These are phyloP conservation scores for Drosophila dunni DNA, from an alignment of 1,140 invertebrate species.

Conservation along the genomic window DNA sequence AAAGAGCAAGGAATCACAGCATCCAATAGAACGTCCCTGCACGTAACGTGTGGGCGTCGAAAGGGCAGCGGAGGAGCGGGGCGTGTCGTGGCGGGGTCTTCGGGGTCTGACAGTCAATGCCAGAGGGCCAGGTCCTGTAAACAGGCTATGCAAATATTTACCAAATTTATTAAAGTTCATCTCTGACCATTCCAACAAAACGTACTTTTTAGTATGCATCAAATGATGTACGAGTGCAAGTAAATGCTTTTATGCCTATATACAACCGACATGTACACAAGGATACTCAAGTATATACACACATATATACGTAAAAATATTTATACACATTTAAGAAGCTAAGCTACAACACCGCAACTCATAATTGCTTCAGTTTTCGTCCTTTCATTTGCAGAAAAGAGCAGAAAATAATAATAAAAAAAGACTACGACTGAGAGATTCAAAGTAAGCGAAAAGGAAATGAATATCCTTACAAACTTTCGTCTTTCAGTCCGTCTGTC, in stretches of 20 bases:
- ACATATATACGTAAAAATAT: background rate
- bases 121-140: slow-evolving; percentile 53
- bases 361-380: slow-evolving; percentile 17
- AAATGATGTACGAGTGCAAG: slow-evolving; percentile 32
- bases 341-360: slow-evolving; percentile 3
- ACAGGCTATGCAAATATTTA: slow-evolving; percentile 67
- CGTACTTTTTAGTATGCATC: slow-evolving; percentile 34
- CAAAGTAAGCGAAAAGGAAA: background rate
- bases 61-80: background rate
- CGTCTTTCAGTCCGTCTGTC: background rate
- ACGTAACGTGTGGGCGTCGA: slow-evolving; percentile 37
- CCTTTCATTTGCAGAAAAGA: background rate
- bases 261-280: background rate
- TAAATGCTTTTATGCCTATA: slow-evolving; percentile 22
- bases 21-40: slow-evolving; percentile 40
- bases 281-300: background rate
- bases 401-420: background rate
- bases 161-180: slow-evolving; percentile 69
- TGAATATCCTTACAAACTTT: background rate
- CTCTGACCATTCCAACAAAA: slow-evolving; percentile 38
- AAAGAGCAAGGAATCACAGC: slow-evolving; percentile 51
- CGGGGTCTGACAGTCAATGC: slow-evolving; percentile 23
- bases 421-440: background rate
- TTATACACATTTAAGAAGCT: background rate
- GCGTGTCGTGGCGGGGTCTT: no score